Evolutionary conservation across 2,113 vertebrate species (phyloP), one percentile per base, ranked within the genome.

Genomic region (Balaenoptera acutorostrata): DNA sequence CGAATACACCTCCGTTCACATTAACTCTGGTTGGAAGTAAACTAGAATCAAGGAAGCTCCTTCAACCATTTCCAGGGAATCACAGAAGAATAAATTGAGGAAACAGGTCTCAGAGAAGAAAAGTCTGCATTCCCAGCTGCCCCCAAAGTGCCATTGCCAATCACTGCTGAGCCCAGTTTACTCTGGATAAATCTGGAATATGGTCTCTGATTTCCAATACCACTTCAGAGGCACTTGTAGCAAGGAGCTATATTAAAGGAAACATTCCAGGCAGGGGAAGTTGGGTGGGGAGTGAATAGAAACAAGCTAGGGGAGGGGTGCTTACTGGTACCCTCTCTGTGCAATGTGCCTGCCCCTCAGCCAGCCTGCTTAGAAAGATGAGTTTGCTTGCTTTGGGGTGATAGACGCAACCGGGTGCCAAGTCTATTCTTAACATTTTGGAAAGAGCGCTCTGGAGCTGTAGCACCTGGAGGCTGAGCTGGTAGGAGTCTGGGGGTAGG

Each of bases 361-460:
- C 69, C 15, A n/a, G 25, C 61, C 31, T 72, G 41, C 77, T 64
- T 72, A 74, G 20, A 59, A 69, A 68, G 39, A 66, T 49, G 27
- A 72, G 31, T 21, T 63, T 20, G 20, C 69, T 94, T 87, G 49
- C 31, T 95, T 41, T 68, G 59, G n/a, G 46, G 74, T 44, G 31
- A 46, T 15, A 78, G 68, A 64, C 25, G 5, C 18, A 46, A 31
- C 3, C 64, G 39, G 14, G 8, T 97, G 95, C 82, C 93, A 97
- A 97, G 87, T 49, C 29, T 63, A 18, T 96, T 97, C 44, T 94
- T 94, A 95, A 94, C 2, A 20, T 41, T 74, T 94, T 97, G 86
- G 59, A 92, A 55, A 87, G 63, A 75, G 5, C 1, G 0, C 55
- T 75, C 36, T 92, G 84, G 20, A 92, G 33, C 61, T 66, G 36